These are phyloP conservation scores for Protaetia brevitarsis DNA, from an alignment of 1,140 invertebrate species.

Conservation along the genomic window DNA sequence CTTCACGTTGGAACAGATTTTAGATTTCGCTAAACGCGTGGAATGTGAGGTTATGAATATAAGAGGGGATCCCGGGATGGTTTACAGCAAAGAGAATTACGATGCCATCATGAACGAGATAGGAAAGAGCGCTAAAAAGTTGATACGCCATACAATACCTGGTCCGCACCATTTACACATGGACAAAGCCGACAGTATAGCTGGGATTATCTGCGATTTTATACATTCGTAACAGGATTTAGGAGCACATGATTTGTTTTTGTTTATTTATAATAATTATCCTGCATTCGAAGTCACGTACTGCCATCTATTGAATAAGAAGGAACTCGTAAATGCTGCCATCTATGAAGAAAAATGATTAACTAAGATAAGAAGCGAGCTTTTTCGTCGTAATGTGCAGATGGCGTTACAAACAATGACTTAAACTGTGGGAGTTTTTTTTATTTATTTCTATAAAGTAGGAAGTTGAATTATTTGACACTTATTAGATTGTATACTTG, in stretches of 20 bases:
- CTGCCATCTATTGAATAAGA: neutral
- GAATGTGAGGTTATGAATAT: constrained; percentile 79
- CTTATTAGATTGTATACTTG: too few relatives aligned
- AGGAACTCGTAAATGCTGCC: neutral
- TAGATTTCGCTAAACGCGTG: constrained; percentile 66
- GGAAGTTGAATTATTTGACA: too few relatives aligned
- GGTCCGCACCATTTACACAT: constrained; percentile 85
- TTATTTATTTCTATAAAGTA: too few relatives aligned
- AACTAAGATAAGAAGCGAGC: too few relatives aligned
- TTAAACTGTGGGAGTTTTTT: too few relatives aligned
- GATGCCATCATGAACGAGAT: constrained; percentile 63
- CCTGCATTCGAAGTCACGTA: neutral
- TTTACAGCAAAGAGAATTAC: constrained; percentile 66
- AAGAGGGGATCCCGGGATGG: constrained; percentile 66
- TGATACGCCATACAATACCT: constrained; percentile 67
- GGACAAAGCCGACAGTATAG: constrained; percentile 68
- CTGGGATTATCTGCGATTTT: constrained; percentile 53
- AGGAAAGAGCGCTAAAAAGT: constrained; percentile 55
- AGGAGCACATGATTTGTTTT: neutral
- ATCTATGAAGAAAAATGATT: too few relatives aligned
- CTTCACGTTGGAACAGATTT: constrained; percentile 66
- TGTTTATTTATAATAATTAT: neutral
- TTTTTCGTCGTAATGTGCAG: too few relatives aligned
- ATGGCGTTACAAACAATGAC: too few relatives aligned
- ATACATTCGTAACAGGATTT: constrained; percentile 21